These are phyloP conservation scores for Sorex maritimensis DNA, from an alignment of 2,797 vertebrate genomes.

Conservation along the genomic window DNA sequence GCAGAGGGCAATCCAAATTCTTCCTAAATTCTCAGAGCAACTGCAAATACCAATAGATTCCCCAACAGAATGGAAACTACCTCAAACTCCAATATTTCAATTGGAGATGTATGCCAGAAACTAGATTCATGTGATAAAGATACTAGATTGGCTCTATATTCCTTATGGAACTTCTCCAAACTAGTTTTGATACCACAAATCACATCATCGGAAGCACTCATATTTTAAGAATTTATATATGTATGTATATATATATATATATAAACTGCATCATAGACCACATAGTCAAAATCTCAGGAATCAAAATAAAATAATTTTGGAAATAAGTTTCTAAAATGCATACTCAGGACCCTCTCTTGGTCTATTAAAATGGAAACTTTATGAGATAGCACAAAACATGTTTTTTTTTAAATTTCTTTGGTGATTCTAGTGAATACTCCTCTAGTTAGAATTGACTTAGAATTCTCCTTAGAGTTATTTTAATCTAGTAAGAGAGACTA, in stretches of 20 bases:
- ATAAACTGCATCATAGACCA: conserved; percentile 36
- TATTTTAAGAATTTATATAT: conserved; percentile 42
- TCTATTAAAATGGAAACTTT: conserved; percentile 48
- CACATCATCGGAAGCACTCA: conserved; percentile 43
- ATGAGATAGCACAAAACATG: background rate
- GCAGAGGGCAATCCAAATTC: conserved; percentile 38
- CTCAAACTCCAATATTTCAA: conserved; percentile 51
- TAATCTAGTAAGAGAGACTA: conserved; percentile 36
- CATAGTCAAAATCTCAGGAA: conserved; percentile 31
- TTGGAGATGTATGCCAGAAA: conserved; percentile 5
- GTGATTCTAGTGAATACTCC: conserved; percentile 39
- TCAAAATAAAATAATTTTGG: background rate
- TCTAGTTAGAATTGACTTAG: conserved; percentile 40
- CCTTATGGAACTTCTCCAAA: conserved; percentile 45
- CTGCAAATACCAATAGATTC: conserved; percentile 51
- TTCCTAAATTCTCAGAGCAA: conserved; percentile 60
- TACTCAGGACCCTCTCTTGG: background rate
- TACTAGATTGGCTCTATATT: conserved; percentile 30
- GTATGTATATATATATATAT: background rate
- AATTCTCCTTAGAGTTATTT: conserved; percentile 37
- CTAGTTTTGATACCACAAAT: conserved; percentile 41
- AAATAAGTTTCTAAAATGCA: no score
- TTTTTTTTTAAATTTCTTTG: conserved; percentile 31
- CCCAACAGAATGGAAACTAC: background rate
- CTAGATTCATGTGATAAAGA: conserved; percentile 50